Percentiles rank a stretch among this genome's conserved stretches.
Evolutionary conservation across 2,113 vertebrate species (phyloP).

Genomic region (Apodemus speciosus): DNA sequence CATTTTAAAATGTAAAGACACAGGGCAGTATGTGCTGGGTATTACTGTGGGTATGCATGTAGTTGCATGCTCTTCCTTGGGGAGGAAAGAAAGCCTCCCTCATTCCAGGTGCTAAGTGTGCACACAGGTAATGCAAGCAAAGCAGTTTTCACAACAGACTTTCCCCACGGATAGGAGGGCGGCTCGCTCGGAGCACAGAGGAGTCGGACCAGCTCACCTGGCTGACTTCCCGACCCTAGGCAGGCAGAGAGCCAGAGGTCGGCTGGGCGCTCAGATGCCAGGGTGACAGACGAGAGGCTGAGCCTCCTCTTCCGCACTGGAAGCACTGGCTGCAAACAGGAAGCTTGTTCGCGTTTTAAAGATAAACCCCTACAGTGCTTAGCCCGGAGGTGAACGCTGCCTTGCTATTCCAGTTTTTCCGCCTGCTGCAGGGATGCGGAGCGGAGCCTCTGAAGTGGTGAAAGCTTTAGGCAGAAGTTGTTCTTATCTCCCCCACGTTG

Average conservation of each 20-base stretch:
- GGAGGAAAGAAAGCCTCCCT: not conserved
- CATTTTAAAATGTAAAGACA: constrained; percentile 38
- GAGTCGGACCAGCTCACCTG: not conserved
- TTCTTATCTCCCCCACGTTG: not conserved
- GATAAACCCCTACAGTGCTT: constrained; percentile 26
- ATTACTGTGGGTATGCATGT: not conserved
- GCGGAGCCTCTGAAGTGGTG: not conserved
- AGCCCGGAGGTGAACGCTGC: constrained; percentile 14
- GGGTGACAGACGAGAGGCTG: not conserved
- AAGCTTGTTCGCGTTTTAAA: constrained; percentile 37
- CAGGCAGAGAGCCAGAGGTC: constrained; percentile 4
- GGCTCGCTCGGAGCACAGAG: not conserved
- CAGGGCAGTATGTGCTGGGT: not conserved
- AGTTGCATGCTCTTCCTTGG: not conserved
- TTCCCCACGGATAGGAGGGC: not conserved
- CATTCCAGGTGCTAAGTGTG: not conserved
- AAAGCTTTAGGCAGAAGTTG: not conserved
- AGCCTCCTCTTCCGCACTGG: not conserved
- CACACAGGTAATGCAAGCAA: too few species aligned
- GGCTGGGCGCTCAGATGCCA: not conserved
- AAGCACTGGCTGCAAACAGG: constrained; percentile 35
- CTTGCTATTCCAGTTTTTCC: constrained; percentile 64
- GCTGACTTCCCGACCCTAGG: not conserved
- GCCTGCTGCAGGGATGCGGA: not conserved
- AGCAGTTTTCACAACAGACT: not conserved